Base-by-base conservation (phyloP, 2,888 invertebrate genomes). In the Nyleta sp. region DNA sequence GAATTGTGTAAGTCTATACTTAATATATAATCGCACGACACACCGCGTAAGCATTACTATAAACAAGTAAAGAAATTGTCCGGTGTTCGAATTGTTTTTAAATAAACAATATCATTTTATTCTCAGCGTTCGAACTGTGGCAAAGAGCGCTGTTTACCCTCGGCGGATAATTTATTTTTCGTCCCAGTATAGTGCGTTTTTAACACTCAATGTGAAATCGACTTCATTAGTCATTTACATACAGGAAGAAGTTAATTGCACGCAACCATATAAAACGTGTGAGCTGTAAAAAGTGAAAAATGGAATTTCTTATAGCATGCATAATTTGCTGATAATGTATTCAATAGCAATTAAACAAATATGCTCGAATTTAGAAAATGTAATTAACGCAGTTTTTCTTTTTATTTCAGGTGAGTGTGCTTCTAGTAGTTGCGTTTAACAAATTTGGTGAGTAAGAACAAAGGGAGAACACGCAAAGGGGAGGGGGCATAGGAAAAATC, bases 231-330 rank as follows among this genome's bases (percentile, higher is more conserved):
- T 67, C 52, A 74, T 74, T 74, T 74, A 74, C 74, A 74, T 67
- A 74, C 67, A 74, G 74, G 74, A 74, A 74, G 74, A 67, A 53
- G 53, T 67, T 74, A 67, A 74, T 67, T 67, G 67, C 74, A 74
- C 67, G 67, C 74, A 53, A 74, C 52, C 57, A 60, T 67, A 74
- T 60, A 67, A 67, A 74, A 60, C 67, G 67, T 67, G 67, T 46
- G 44, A 60, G 60, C 60, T 59, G n/a, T 46, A 50, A 74, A 74
- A 73, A 57, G 59, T 62, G 60, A 74, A 53, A 65, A 67, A 53
- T 46, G 46, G 38, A 38, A 60, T 59, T 67, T 67, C 57, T 48
- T 67, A 52, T 53, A 35, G 67, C 74, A 46, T 53, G 60, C 74
- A 74, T 60, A 67, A 67, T 31, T 52, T 28, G 17, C 28, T 46